Conservation (phyloP, 2,113 vertebrate species). For the Mesembrinibis cayennensis region DNA sequence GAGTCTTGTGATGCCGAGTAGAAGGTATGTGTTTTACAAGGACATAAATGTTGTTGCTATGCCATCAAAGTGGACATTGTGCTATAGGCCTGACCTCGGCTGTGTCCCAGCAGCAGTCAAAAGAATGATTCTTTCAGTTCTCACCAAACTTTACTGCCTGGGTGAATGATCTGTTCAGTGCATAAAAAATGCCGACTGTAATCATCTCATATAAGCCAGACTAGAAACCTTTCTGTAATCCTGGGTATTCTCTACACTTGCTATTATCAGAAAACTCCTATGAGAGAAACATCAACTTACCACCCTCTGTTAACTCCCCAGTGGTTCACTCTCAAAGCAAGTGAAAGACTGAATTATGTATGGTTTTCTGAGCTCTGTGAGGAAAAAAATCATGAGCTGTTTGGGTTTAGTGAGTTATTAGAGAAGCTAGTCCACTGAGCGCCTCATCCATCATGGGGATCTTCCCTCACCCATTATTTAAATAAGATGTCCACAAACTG, state of each 20-base stretch:
- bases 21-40: neutral
- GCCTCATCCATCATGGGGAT: neutral
- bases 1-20: neutral
- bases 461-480: constrained; percentile 9
- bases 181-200: neutral
- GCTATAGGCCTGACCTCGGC: neutral
- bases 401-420: constrained; percentile 16
- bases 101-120: neutral
- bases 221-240: neutral
- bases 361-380: neutral
- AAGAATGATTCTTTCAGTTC: neutral
- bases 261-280: neutral
- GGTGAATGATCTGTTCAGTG: neutral
- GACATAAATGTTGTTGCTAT: neutral
- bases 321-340: neutral
- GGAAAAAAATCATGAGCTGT: neutral
- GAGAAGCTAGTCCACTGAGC: neutral
- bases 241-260: neutral
- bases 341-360: neutral
- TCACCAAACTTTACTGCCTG: neutral
- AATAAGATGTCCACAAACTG: neutral
- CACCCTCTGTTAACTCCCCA: neutral
- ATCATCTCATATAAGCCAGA: rapidly evolving
- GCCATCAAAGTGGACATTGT: neutral
- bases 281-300: neutral